Base-by-base conservation (phyloP, 2,888 invertebrate species). In the Scaptomyza reducta region DNA sequence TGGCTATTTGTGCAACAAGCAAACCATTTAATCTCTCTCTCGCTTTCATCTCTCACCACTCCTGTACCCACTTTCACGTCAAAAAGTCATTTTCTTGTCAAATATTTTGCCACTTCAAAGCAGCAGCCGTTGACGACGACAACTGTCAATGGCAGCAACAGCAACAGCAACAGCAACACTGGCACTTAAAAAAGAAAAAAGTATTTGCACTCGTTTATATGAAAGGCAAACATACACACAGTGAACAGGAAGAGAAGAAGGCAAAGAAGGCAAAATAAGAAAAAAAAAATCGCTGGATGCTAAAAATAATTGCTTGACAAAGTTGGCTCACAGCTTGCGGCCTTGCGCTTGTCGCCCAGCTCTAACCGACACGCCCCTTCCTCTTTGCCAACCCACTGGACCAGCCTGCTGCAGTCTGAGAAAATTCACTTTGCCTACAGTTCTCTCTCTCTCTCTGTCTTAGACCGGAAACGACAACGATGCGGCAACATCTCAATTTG, bases 81-180 rank as follows among this genome's bases (percentile, higher is more conserved):
- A 41, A 70, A 74, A 80, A 72, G 70, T 82, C 75, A 82, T 82
- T 84, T 87, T 73, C 82, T 84, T 82, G 85, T 84, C 87, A 82
- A 82, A 82, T 84, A 82, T 82, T 82, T 84, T 78, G 76, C 81
- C 82, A 82, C 87, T 82, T 82, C 82, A 82, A 87, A 87, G 87
- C 40, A 66, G 57, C 73, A 63, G 47, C 45, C 51, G 46, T 51
- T 31, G 69, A 31, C 74, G 66, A 46, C 70, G 65, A 41, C 42
- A 62, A 38, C 51, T 67, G 41, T 33, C 42, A 60, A 14, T 40
- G 57, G 42, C 53, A 31, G 25, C 13, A 27, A 31, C 42, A 44
- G 9, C 16, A 44, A 14, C 29, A 25, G 4, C 31, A 40, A 16
- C 41, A 29, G 51, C 14, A 31, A 72, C 58, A 77, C 71, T 79